Evolutionary conservation across 2,888 invertebrate species (phyloP).

Genomic region (Pseudoips prasinana): DNA sequence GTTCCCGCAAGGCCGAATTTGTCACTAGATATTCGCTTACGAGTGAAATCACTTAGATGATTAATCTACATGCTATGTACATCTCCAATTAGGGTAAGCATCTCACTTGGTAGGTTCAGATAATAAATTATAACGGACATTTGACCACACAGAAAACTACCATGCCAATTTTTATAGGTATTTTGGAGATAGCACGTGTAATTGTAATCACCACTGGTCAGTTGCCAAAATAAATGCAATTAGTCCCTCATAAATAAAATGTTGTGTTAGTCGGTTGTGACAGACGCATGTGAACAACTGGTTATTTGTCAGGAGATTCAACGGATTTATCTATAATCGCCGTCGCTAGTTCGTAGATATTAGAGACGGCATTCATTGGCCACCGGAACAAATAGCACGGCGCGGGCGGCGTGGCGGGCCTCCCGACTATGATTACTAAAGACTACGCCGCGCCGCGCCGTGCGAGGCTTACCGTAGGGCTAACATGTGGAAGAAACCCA

Average conservation of each 20-base stretch:
- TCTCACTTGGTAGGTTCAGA: no score
- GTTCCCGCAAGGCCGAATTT: slow-evolving; percentile 68
- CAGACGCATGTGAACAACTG: slow-evolving; percentile 13
- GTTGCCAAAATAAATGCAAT: slow-evolving; percentile 17
- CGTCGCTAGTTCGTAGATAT: slow-evolving; percentile 13
- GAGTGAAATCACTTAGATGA: no score
- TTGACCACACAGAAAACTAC: no score
- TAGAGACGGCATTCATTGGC: slow-evolving; percentile 31
- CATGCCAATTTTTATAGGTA: no score
- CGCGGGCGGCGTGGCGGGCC: slow-evolving; percentile 9
- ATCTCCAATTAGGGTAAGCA: no score
- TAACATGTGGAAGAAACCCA: slow-evolving; percentile 29
- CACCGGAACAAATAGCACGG: slow-evolving; percentile 38
- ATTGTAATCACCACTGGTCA: no score
- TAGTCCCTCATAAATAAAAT: slow-evolving; percentile 6
- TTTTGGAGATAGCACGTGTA: no score
- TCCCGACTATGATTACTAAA: slow-evolving; percentile 16
- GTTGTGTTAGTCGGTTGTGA: background rate
- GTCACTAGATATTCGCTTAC: slow-evolving; percentile 21
- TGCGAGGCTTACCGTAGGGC: no score
- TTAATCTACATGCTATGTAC: no score
- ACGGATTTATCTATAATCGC: slow-evolving; percentile 21
- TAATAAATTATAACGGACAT: no score
- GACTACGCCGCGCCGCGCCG: slow-evolving; percentile 6
- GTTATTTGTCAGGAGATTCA: slow-evolving; percentile 19